Evolutionary conservation across 2,113 vertebrate genomes (phyloP), one percentile per base, ranked within the genome.

Genomic region (Microtus ochrogaster): DNA sequence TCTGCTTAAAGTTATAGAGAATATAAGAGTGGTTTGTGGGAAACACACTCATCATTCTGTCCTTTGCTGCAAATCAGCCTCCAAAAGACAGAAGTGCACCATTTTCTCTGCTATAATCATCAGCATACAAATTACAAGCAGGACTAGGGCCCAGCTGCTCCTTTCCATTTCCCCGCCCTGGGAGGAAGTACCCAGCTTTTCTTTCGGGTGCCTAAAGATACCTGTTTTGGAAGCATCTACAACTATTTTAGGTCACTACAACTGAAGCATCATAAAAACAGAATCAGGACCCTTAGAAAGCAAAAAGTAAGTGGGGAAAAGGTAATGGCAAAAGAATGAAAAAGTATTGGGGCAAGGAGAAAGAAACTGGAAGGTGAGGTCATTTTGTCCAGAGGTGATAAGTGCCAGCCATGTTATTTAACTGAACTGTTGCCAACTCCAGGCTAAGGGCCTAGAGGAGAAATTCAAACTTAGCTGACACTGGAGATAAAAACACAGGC

Each of bases 31-130:
- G n/a, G 21, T 83, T 91, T 76, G 70, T 26, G 87, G 55, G 83
- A 92, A 92, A 21, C 19, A 92, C 39, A 91, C 13, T 68, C 28
- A 93, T 66, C 68, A 95, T 47, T 90, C 61, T 78, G 28, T 28
- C 47, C 47, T 84, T 58, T 94, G 28, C 41, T 83, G 41, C 41
- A 92, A 95, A 83, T 24, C 58, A 3, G 22, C n/a, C 36, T 21
- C 44, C 17, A 70, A 73, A 41, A 47, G 19, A 22, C 17, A 33
- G 55, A 81, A 81, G 21, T 2, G 2, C 12, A 76, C 33, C 28
- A 44, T 82, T 93, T 76, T 41, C 63, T 89, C 90, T 72, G 61
- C 58, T 86, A 77, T 92, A 92, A 88, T 49, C 41, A 87, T 10
- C 39, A 26, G 52, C 68, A 92, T 19, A 63, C 52, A 94, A 84